A percentile compares a stretch with the other conserved stretches of the same genome.
phyloP scores from a whole-genome alignment of 2,113 vertebrate genomes.

The Paedocypris sp. region DNA sequence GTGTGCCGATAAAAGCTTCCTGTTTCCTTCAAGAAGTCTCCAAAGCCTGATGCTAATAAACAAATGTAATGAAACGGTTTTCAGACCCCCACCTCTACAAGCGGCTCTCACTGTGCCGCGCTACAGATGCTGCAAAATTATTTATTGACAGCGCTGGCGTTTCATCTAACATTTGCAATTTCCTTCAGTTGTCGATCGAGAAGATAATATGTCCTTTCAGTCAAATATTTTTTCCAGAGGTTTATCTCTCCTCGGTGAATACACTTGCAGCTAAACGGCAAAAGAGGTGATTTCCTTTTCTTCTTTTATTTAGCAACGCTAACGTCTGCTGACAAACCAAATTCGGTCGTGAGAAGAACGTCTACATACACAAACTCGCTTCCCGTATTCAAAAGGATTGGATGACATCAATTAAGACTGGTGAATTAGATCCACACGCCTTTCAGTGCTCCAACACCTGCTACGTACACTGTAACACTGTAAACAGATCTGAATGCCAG shows the following conservation, averaged over 20 bases:
- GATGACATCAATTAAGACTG: slow-evolving; percentile 48
- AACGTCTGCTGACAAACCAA: too few relatives aligned
- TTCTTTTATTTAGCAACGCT: slow-evolving; percentile 45
- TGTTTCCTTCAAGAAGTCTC: too few relatives aligned
- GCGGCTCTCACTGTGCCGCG: too few relatives aligned
- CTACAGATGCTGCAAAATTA: too few relatives aligned
- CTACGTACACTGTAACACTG: slow-evolving; percentile 60
- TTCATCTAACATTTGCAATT: neutral
- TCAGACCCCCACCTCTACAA: too few relatives aligned
- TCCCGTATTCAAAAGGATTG: slow-evolving; percentile 35
- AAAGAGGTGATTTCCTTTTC: too few relatives aligned
- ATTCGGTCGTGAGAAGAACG: slow-evolving; percentile 19
- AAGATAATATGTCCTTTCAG: neutral
- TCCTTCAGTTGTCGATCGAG: neutral
- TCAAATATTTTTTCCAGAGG: neutral
- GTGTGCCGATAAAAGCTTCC: neutral
- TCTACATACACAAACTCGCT: slow-evolving; percentile 45
- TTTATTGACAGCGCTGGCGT: neutral
- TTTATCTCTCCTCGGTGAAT: neutral
- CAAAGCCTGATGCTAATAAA: too few relatives aligned
- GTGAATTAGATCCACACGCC: neutral
- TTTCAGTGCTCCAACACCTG: slow-evolving; percentile 56
- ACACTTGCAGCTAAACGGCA: slow-evolving; percentile 38
- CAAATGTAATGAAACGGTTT: neutral
- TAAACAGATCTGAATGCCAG: slow-evolving; percentile 33